Evolutionary conservation across 2,888 invertebrate species (phyloP).

Genomic region (Rhyacophila evoluta): DNA sequence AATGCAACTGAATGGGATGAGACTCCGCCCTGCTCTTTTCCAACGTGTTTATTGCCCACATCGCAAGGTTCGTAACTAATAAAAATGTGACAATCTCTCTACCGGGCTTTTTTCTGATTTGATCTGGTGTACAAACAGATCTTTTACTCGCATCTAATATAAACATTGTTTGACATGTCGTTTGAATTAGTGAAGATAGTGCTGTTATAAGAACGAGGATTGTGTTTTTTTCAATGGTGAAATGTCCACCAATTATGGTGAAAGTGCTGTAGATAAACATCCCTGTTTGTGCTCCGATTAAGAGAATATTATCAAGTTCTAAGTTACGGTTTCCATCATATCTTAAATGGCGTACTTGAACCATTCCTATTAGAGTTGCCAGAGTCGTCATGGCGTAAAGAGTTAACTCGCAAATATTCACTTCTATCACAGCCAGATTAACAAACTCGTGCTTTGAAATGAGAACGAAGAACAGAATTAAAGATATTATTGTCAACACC

Average conservation of each 20-base stretch:
- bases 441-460: constrained; percentile 85
- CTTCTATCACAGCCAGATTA: constrained; percentile 86
- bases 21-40: constrained; percentile 93
- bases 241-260: constrained; percentile 93
- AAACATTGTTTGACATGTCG: constrained; percentile 90
- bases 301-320: constrained; percentile 88
- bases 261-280: constrained; percentile 95
- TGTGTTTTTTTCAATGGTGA: constrained; percentile 84
- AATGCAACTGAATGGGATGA: constrained; percentile 91
- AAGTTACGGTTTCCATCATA: constrained; percentile 87
- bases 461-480: constrained; percentile 91
- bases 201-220: constrained; percentile 87
- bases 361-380: constrained; percentile 89
- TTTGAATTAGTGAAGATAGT: constrained; percentile 87
- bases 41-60: constrained; percentile 95
- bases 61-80: constrained; percentile 88
- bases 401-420: constrained; percentile 89
- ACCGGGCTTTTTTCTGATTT: constrained; percentile 89
- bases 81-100: constrained; percentile 94
- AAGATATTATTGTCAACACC: constrained; percentile 90
- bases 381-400: constrained; percentile 88
- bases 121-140: constrained; percentile 83
- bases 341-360: constrained; percentile 85
- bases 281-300: constrained; percentile 94
- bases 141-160: constrained; percentile 91